Conservation (phyloP, 2,888 invertebrate species). For the Allygus modestus region DNA sequence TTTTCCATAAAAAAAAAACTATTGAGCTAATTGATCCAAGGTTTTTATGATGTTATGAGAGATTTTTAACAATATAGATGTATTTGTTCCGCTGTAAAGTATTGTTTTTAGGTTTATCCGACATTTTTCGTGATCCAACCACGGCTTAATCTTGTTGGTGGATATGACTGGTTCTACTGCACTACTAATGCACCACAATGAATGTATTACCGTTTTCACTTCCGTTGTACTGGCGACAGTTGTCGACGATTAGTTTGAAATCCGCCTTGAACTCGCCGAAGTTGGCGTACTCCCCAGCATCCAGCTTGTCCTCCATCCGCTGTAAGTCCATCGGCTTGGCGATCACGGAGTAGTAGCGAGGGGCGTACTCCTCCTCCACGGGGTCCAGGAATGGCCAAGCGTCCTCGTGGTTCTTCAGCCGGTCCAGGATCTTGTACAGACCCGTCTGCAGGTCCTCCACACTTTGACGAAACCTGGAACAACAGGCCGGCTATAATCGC, state of each 20-base stretch:
- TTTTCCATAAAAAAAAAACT: too few relatives aligned
- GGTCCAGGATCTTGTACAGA: conserved; percentile 94
- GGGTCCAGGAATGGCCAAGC: conserved; percentile 97
- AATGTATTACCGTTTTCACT: conserved; percentile 95
- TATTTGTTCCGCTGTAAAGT: too few relatives aligned
- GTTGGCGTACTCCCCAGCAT: conserved; percentile 87
- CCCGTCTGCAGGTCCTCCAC: conserved; percentile 92
- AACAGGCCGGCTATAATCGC: conserved; percentile 29
- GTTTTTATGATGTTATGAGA: too few relatives aligned
- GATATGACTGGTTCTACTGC: too few relatives aligned
- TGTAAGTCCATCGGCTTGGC: conserved; percentile 91
- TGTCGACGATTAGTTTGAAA: conserved; percentile 94
- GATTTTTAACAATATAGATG: too few relatives aligned
- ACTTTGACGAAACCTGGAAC: conserved; percentile 85
- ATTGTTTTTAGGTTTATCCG: too few relatives aligned
- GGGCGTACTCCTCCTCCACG: conserved; percentile 88
- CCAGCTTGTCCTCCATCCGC: conserved; percentile 92
- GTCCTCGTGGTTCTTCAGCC: conserved; percentile 91
- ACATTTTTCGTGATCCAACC: too few relatives aligned
- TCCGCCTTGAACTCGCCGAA: conserved; percentile 91
- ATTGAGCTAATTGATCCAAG: too few relatives aligned
- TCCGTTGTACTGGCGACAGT: conserved; percentile 95
- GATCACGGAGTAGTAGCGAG: conserved; percentile 82
- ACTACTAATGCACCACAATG: too few relatives aligned
- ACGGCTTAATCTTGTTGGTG: too few relatives aligned